Conservation (phyloP, 2,113 vertebrate genomes). For the Serilophus lunatus region DNA sequence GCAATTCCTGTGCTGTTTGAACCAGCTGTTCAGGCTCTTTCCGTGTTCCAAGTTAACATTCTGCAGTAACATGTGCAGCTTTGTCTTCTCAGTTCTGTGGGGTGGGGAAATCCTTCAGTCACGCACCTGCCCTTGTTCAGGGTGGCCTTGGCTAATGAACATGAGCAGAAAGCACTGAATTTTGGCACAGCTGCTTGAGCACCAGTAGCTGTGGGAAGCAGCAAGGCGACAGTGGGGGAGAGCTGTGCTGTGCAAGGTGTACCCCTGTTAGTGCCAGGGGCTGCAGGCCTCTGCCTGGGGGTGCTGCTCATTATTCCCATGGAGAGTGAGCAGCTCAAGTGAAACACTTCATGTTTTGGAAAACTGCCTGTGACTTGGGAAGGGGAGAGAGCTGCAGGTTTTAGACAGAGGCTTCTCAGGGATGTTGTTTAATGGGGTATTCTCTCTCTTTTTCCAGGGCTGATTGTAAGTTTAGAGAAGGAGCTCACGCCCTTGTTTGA, state of each 20-base stretch:
- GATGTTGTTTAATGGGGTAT: background rate
- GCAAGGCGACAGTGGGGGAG: background rate
- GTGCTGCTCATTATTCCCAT: fast-evolving
- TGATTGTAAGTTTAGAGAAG: slow-evolving; percentile 96
- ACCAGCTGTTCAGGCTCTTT: background rate
- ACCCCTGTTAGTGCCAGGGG: too few species aligned
- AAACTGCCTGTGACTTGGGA: background rate
- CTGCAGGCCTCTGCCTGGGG: background rate
- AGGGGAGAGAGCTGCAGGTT: background rate
- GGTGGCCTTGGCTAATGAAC: background rate
- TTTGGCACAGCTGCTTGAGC: background rate
- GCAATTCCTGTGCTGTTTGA: background rate
- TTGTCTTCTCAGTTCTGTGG: background rate
- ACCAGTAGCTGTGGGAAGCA: background rate
- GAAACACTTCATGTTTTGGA: background rate
- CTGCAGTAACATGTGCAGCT: background rate
- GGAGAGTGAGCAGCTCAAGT: background rate
- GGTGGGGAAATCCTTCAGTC: background rate
- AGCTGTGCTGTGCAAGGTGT: background rate
- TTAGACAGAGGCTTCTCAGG: background rate
- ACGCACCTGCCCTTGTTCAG: fast-evolving
- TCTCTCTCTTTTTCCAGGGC: slow-evolving; percentile 72
- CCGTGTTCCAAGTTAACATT: fast-evolving
- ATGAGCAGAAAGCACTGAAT: background rate
- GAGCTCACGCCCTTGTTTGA: slow-evolving; percentile 91